Conservation (phyloP, 2,797 vertebrate genomes). For the Esox masquinongy region DNA sequence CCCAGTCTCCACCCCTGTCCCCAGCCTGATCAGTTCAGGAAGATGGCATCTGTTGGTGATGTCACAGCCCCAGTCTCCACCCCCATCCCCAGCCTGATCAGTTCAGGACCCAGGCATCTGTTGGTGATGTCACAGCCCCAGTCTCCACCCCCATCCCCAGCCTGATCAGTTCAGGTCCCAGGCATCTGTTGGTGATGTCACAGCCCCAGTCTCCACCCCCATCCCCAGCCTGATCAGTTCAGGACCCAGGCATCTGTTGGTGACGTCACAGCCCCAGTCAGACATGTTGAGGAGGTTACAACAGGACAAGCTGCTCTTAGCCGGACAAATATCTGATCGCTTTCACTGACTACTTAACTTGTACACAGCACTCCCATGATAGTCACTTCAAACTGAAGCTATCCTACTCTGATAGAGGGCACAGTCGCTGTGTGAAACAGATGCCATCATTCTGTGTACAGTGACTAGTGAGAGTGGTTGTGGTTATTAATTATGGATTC, state of each 20-base stretch:
- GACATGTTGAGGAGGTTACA: slow-evolving; percentile 51
- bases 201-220: neutral
- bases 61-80: slow-evolving; percentile 29
- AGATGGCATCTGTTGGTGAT: slow-evolving; percentile 40
- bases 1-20: slow-evolving; percentile 3
- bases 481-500: no score
- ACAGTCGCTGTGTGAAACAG: neutral
- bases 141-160: slow-evolving; percentile 13
- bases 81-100: slow-evolving; percentile 41
- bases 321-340: slow-evolving; percentile 17
- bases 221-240: slow-evolving; percentile 44
- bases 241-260: neutral
- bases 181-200: slow-evolving; percentile 51
- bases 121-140: slow-evolving; percentile 50
- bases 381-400: neutral
- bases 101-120: slow-evolving; percentile 6
- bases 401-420: slow-evolving; percentile 6
- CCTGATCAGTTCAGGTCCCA: slow-evolving; percentile 38
- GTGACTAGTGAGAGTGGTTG: no score
- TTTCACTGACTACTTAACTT: slow-evolving; percentile 19
- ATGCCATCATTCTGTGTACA: neutral
- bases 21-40: slow-evolving; percentile 42
- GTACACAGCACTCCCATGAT: neutral
- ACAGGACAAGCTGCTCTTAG: slow-evolving; percentile 55
- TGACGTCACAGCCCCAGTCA: slow-evolving; percentile 51